Evolutionary conservation across 2,113 vertebrate genomes (phyloP).

Genomic region (human (Homo sapiens)): DNA sequence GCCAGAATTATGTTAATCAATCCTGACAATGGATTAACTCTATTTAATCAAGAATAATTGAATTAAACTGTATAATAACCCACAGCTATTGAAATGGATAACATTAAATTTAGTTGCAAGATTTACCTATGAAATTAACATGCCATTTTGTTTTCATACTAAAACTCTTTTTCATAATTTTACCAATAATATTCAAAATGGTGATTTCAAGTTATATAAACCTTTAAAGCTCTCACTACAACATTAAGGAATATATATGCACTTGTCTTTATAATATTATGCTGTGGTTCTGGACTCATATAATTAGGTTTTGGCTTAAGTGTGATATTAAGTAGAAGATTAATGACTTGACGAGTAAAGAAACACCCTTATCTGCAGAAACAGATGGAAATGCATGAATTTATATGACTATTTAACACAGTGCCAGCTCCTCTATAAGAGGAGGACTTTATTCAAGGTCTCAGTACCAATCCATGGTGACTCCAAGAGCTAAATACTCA

Average conservation of each 20-base stretch:
- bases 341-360: constrained; percentile 65
- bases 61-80: constrained; percentile 66
- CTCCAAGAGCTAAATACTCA: not conserved
- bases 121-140: constrained; percentile 58
- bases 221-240: constrained; percentile 48
- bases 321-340: constrained; percentile 64
- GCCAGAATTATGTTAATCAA: constrained; percentile 28
- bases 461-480: constrained; percentile 11
- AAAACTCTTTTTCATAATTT: constrained; percentile 57
- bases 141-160: constrained; percentile 62
- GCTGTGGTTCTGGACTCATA: constrained; percentile 46
- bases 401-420: constrained; percentile 53
- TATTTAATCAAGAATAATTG: constrained; percentile 68
- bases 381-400: constrained; percentile 65
- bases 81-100: constrained; percentile 56
- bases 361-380: constrained; percentile 46
- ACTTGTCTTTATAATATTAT: constrained; percentile 60
- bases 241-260: constrained; percentile 30
- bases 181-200: constrained; percentile 53
- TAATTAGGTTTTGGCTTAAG: constrained; percentile 67
- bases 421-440: constrained; percentile 56
- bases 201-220: constrained; percentile 52
- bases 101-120: constrained; percentile 56
- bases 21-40: constrained; percentile 49
- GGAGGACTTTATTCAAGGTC: constrained; percentile 26